phyloP scores from a whole-genome alignment of 1,140 invertebrate species.

The Rhopalosiphum padi region DNA sequence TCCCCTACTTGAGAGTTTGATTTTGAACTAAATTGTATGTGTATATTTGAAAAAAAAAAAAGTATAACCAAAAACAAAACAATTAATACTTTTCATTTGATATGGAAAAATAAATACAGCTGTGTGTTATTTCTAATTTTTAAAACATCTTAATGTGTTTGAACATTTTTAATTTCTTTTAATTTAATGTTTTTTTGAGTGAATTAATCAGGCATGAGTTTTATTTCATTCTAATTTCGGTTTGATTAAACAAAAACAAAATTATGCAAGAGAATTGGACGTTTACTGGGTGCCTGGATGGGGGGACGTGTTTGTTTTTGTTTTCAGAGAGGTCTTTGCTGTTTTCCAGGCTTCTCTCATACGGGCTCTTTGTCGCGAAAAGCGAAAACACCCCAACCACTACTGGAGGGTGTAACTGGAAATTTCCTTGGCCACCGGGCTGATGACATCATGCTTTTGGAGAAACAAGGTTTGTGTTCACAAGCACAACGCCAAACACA shows the following conservation, averaged over 20 bases:
- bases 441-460: conserved; percentile 76
- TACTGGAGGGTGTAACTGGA: conserved; percentile 76
- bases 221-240: conserved; percentile 48
- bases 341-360: conserved; percentile 87
- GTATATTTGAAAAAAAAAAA: background rate
- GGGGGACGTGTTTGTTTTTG: conserved; percentile 61
- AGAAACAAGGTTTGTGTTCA: conserved; percentile 78
- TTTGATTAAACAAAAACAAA: conserved; percentile 38
- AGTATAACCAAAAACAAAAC: background rate
- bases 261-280: conserved; percentile 36
- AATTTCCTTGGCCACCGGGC: conserved; percentile 64
- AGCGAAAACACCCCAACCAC: conserved; percentile 81
- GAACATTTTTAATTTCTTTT: background rate
- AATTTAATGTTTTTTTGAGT: background rate
- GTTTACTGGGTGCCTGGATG: conserved; percentile 46
- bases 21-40: background rate
- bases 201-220: conserved; percentile 50
- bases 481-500: conserved; percentile 74
- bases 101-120: background rate
- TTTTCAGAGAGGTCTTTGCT: conserved; percentile 81
- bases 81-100: background rate
- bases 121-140: background rate
- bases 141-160: background rate
- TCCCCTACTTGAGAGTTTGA: conserved; percentile 7
- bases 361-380: conserved; percentile 80